Percentiles rank a stretch among this genome's conserved stretches.
Conservation (phyloP, 2,888 invertebrate species). For the Andrena trimmerana region DNA sequence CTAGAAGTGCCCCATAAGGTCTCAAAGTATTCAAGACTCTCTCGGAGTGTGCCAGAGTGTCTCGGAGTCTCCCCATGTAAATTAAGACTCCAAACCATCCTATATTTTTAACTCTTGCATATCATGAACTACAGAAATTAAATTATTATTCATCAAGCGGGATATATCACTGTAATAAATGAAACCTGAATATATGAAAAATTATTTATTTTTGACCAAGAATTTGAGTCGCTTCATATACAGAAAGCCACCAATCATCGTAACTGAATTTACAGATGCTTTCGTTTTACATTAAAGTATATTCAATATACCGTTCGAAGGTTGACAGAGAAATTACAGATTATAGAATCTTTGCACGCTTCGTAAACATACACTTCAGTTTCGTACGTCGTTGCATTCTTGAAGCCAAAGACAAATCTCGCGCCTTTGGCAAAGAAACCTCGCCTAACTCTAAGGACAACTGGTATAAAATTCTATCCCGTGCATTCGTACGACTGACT, state of each 20-base stretch:
- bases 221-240: slow-evolving; percentile 58
- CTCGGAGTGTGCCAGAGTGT: too few species aligned
- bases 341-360: slow-evolving; percentile 17
- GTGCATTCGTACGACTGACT: slow-evolving; percentile 65
- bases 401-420: slow-evolving; percentile 43
- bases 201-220: slow-evolving; percentile 76
- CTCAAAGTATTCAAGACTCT: too few species aligned
- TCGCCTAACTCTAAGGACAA: slow-evolving; percentile 67
- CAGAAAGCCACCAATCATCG: slow-evolving; percentile 59
- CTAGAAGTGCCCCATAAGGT: too few species aligned
- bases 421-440: slow-evolving; percentile 50
- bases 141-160: slow-evolving; percentile 4
- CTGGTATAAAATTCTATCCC: slow-evolving; percentile 75
- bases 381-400: slow-evolving; percentile 30
- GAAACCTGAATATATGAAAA: slow-evolving; percentile 71
- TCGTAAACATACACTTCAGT: slow-evolving; percentile 27
- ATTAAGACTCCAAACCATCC: too few species aligned
- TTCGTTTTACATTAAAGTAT: slow-evolving; percentile 30
- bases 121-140: too few species aligned
- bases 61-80: too few species aligned
- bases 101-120: too few species aligned
- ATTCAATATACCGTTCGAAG: slow-evolving; percentile 1
- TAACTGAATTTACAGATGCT: slow-evolving; percentile 61
- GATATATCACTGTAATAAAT: slow-evolving; percentile 4
- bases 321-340: slow-evolving; percentile 43